Evolutionary conservation across 2,888 invertebrate genomes (phyloP), one percentile per base, ranked within the genome.

Genomic region (Allolobophora icterica): DNA sequence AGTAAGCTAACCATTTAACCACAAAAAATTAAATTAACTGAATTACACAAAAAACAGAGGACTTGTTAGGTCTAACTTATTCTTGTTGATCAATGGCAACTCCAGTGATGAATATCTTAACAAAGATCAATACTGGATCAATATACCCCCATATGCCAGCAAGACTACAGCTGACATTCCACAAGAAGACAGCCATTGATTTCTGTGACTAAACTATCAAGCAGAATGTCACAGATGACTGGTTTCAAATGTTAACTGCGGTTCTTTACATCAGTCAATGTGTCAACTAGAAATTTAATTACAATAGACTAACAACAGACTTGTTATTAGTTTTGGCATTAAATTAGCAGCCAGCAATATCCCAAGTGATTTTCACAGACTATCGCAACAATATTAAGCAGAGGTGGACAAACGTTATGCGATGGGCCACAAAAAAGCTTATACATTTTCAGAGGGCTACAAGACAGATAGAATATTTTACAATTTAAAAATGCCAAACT

Each of bases 211-310:
- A 71, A 71, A 71, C 6, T 71, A n/a, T 71, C 71, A 71, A 71
- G n/a, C 1, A 17, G 13, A 71, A 71, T 71, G 71, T 71, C 71
- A 71, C 30, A n/a, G n/a, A 71, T 11, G 8, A 71, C n/a, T 71
- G 30, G 71, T 71, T 71, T 71, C 71, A 71, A 71, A 71, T 71
- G 71, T n/a, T 17, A 71, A 71, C 71, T n/a, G 71, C 8, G 13
- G 30, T 17, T 71, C 24, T 52, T 21, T 24, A 52, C 8, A 52
- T 52, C 52, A 52, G 24, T 52, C 52, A 52, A 52, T 52, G 24
- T 52, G n/a, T n/a, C 71, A 71, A 71, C n/a, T 71, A 71, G 71
- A 71, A 71, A 71, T n/a, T n/a, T 71, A n/a, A 71, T 71, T 71
- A n/a, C n/a, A 71, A 71, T n/a, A n/a, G n/a, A 71, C 71, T 71